A percentile compares a stretch with the other conserved stretches of the same genome.
Evolutionary conservation across 1,140 invertebrate genomes (phyloP).

Genomic region (Nixonia krombeini): DNA sequence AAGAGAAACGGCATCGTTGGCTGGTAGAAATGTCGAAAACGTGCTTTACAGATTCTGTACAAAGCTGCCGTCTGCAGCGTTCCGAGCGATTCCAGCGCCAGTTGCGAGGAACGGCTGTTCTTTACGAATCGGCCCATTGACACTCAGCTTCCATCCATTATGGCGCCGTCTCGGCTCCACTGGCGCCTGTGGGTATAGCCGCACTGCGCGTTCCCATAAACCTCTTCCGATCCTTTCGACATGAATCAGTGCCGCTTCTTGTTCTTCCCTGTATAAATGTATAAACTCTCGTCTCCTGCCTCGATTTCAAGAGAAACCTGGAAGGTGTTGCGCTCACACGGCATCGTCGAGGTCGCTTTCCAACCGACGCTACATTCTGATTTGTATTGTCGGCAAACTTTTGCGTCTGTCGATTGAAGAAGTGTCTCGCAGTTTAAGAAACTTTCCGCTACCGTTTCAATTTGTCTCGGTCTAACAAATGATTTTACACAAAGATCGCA

Average conservation of each 20-base stretch:
- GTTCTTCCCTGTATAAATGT: slow-evolving; percentile 22
- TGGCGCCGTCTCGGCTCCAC: slow-evolving; percentile 29
- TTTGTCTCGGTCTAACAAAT: too few relatives aligned
- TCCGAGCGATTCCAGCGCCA: slow-evolving; percentile 15
- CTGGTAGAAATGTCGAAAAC: slow-evolving; percentile 26
- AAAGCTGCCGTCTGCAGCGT: not conserved
- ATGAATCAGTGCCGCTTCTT: slow-evolving; percentile 36
- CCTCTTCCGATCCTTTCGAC: slow-evolving; percentile 25
- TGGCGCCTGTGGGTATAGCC: slow-evolving; percentile 20
- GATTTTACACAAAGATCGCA: too few relatives aligned
- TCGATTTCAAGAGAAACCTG: slow-evolving; percentile 3
- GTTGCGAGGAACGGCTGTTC: slow-evolving; percentile 37
- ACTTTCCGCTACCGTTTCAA: too few relatives aligned
- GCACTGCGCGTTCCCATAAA: slow-evolving; percentile 49
- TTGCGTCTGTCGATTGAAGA: too few relatives aligned
- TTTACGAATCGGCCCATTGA: slow-evolving; percentile 44
- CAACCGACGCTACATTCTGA: too few relatives aligned
- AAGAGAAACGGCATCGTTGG: slow-evolving; percentile 33
- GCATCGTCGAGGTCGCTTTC: too few relatives aligned
- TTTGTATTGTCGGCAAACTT: too few relatives aligned
- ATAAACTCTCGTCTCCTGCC: slow-evolving; percentile 8
- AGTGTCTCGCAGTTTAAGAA: too few relatives aligned
- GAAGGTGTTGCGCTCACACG: not conserved
- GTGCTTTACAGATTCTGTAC: slow-evolving; percentile 28
- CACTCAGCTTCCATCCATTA: slow-evolving; percentile 41